Evolutionary conservation across 2,113 vertebrate species (phyloP), one percentile per base, ranked within the genome.

Genomic region (Eretmochelys imbricata): DNA sequence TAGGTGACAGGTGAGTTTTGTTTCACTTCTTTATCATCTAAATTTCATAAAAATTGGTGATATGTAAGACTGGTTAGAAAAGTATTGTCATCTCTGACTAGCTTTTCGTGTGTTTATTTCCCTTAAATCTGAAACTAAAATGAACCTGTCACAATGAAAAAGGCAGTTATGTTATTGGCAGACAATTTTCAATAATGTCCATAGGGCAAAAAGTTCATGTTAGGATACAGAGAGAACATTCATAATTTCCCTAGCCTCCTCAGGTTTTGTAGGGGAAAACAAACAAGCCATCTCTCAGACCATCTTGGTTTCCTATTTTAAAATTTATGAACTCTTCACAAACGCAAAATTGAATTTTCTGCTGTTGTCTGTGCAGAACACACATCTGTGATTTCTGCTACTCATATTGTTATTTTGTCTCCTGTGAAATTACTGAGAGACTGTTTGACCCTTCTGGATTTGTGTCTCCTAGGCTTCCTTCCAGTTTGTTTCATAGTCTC

Each of bases 401-500:
- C 31, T 89, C 22, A 29, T 2, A 89, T 6, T 31, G 0, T 69
- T 94, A 24, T 80, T 55, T 24, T 85, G 25, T 49, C 2, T 0
- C 14, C 83, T 53, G 75, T 20, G 29, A 94, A 95, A 90, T 50
- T 69, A 90, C 19, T 84, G 3, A 79, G 10, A 48, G 42, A 87
- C 1, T 0, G 0, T 29, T 89, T 93, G n/a, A 87, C 2, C 10
- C 4, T 53, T 42, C 65, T 80, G 6, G n/a, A 0, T 83, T 78
- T 88, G 92, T 94, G 93, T 54, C 59, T 93, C 31, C 3, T 8
- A 57, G 2, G 10, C 10, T 91, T 80, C 87, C 91, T 92, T 57
- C 92, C 19, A 78, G 65, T 90, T 93, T 94, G 29, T 80, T 95
- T 89, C 69, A 31, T n/a, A 59, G 75, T 84, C 59, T 69, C 13